Base-by-base conservation (phyloP, 2,797 vertebrate species). In the Pseudochromis fuscus region DNA sequence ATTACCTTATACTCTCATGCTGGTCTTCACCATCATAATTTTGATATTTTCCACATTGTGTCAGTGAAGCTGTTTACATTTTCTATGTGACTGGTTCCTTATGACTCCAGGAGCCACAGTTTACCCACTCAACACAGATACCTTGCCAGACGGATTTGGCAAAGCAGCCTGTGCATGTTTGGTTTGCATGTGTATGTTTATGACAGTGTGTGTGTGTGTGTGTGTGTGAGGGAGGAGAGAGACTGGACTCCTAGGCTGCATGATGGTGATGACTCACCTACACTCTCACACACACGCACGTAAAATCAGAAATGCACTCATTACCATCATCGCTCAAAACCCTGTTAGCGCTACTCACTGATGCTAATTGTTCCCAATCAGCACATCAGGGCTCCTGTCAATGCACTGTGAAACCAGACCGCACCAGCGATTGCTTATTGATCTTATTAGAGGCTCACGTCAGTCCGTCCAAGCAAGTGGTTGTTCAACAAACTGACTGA, bases 341-440 rank as follows among this genome's bases (percentile, higher is more conserved):
- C 83, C 75, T 50, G 85, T 92, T 88, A 89, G 87, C 11, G 52
- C 63, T 24, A 70, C 71, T 86, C 75, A 56, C 70, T 78, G 78
- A 85, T 85, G 86, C 82, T 91, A 89, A 91, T 90, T 89, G 91
- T 82, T 85, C 74, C 86, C 87, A 88, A 90, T 90, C 79, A 77
- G 76, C 25, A 27, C 66, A 84, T 85, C 81, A 80, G 81, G 63
- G 84, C 62, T 85, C 67, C 70, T 81, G 86, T 90, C 86, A 67
- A 87, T 87, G 84, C 75, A 52, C 81, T 25, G 56, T 75, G 79
- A 85, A 89, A 86, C 85, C 84, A 89, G 83, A 87, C 72, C 85
- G 70, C 77, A 71, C 76, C 74, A 72, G 62, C 61, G 38, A 90
- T 77, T 84, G 79, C 88, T 79, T 90, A 88, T 92, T 90, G 88